Conservation (phyloP, 2,797 vertebrate species). For the Lagocephalus sceleratus region DNA sequence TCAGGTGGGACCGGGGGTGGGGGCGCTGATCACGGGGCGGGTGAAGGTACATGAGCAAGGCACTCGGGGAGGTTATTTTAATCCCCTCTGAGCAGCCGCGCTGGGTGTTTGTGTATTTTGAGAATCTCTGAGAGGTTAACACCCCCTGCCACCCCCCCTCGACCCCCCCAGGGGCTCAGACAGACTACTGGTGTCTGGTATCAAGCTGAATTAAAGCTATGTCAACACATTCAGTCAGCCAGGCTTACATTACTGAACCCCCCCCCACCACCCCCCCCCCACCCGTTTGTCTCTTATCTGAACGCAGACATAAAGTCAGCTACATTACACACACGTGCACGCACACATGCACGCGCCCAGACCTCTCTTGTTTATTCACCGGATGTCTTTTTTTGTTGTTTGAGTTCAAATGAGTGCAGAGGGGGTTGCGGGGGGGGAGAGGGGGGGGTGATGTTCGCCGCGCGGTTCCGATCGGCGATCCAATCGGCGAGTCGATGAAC, state of each 20-base stretch:
- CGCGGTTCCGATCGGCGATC: too few species aligned
- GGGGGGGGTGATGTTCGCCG: constrained; percentile 38
- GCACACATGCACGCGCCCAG: constrained; percentile 21
- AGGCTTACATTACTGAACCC: constrained; percentile 71
- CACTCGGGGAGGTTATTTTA: constrained; percentile 74
- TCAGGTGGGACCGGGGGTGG: too few species aligned
- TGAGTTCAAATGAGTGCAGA: constrained; percentile 50
- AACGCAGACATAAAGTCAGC: constrained; percentile 58
- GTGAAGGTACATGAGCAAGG: constrained; percentile 57
- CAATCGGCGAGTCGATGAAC: too few species aligned
- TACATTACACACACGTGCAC: constrained; percentile 23
- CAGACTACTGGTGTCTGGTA: constrained; percentile 77
- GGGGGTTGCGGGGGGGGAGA: too few species aligned
- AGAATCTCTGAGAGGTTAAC: constrained; percentile 80
- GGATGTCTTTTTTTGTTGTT: constrained; percentile 34
- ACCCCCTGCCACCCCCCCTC: constrained; percentile 35
- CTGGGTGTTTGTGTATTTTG: constrained; percentile 77
- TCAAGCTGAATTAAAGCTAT: constrained; percentile 82
- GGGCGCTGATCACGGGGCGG: too few species aligned
- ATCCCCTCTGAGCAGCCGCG: constrained; percentile 62
- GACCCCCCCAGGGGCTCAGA: constrained; percentile 61
- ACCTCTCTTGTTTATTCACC: constrained; percentile 34
- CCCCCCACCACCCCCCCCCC: background rate
- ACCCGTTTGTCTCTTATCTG: constrained; percentile 61
- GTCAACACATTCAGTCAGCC: constrained; percentile 78